Base-by-base conservation (phyloP, 2,888 invertebrate species). In the Chironomus tentans region DNA sequence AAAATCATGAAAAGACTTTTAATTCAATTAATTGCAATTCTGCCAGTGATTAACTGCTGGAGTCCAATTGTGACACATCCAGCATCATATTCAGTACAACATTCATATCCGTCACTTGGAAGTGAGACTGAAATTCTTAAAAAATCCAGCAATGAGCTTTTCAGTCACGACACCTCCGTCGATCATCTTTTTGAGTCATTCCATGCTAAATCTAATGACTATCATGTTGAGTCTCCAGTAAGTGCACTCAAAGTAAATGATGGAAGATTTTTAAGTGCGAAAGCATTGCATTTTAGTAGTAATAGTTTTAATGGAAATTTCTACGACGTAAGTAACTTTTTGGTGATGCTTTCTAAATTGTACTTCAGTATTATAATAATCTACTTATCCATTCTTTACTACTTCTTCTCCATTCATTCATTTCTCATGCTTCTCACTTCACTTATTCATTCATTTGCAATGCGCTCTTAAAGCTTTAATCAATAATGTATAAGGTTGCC, bases 251-350 rank as follows among this genome's bases (percentile, higher is more conserved):
- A 22, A 3, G 10, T 65, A 24, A 65, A 65, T 70, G 70, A 70
- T 24, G 70, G 70, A 70, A 70, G 70, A 70, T 24, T 13, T 70
- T 10, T 22, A 24, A 69, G 22, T 47, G 69, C 21, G n/a, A 70
- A 70, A 70, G 47, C 70, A 70, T 70, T 50, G 47, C 50, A 48
- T 70, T 50, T 70, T 48, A 21, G n/a, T 22, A 47, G 68, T 68
- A 68, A 18, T n/a, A 50, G 10, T 24, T 70, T 70, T 70, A 24
- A 22, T 70, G 50, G 70, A 70, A 70, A 48, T n/a, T 70, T 48
- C 18, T n/a, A 69, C 28, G 69, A 69, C 2, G 47, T 69, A 69
- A 69, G 69, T 69, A 47, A 69, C 18, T 38, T 38, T n/a, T 38
- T 38, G 18, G 56, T 18, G 56, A 15, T 22, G 21, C 24, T 13